These are phyloP conservation scores for Pithys albifrons DNA, from an alignment of 2,113 vertebrate species.

Conservation along the genomic window DNA sequence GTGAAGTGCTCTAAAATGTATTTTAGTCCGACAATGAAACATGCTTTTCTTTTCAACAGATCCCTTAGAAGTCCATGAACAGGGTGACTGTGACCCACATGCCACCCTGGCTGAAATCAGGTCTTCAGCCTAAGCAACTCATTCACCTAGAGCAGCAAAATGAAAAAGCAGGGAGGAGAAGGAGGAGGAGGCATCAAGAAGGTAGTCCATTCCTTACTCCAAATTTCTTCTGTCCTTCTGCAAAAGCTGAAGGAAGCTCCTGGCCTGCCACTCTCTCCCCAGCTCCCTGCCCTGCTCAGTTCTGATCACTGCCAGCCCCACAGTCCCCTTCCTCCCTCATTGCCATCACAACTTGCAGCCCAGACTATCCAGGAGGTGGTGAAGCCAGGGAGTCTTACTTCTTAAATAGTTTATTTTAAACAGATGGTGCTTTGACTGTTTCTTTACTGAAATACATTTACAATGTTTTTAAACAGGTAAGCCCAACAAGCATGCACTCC, in stretches of 20 bases:
- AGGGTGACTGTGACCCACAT: background rate
- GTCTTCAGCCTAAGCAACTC: background rate
- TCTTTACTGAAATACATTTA: background rate
- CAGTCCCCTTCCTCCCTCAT: background rate
- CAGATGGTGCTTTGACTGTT: background rate
- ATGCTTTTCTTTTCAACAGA: background rate
- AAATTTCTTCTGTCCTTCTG: background rate
- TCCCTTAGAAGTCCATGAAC: background rate
- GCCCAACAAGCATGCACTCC: background rate
- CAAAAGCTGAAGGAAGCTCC: background rate
- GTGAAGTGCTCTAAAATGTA: background rate
- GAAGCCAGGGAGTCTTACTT: background rate
- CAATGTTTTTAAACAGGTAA: background rate
- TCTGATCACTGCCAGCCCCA: background rate
- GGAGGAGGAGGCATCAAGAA: background rate
- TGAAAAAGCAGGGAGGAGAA: background rate
- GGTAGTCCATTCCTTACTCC: background rate
- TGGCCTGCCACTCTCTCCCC: background rate
- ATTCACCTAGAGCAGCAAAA: background rate
- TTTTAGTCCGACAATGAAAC: background rate
- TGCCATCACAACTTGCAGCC: background rate
- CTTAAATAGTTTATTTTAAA: background rate
- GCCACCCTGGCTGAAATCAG: background rate
- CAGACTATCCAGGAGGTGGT: background rate
- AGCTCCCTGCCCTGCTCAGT: too few relatives aligned